phyloP scores from a whole-genome alignment of 2,113 vertebrate genomes.

The Apeltes quadracus region DNA sequence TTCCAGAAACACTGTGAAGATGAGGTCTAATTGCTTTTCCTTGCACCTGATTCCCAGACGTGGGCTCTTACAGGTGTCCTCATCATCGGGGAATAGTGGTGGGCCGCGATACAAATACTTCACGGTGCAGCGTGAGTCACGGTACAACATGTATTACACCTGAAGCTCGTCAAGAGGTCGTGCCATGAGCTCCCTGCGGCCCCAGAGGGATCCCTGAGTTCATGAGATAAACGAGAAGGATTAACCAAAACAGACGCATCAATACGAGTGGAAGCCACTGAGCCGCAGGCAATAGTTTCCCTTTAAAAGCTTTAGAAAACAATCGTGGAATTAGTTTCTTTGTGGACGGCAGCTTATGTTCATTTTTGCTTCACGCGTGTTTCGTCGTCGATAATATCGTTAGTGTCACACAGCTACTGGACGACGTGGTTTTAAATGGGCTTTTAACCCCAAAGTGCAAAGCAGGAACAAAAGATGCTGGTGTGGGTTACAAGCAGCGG shows the following conservation, averaged over 20 bases:
- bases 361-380: not conserved
- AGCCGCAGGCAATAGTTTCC: not conserved
- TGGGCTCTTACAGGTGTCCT: conserved; percentile 22
- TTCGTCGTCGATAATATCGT: conserved; percentile 2
- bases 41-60: conserved; percentile 50
- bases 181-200: conserved; percentile 10
- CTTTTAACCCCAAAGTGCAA: conserved; percentile 38
- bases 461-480: conserved; percentile 11
- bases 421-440: conserved; percentile 31
- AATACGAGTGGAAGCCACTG: not conserved
- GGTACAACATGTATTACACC: conserved; percentile 10
- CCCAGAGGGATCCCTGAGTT: conserved; percentile 1
- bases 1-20: conserved; percentile 51
- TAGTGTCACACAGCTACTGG: not conserved
- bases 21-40: conserved; percentile 53
- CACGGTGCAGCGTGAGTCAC: conserved; percentile 36
- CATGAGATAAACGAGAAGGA: conserved; percentile 4
- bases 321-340: not conserved
- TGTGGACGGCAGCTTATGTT: conserved; percentile 4
- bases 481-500: conserved; percentile 24
- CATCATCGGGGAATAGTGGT: conserved; percentile 25
- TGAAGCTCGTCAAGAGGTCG: conserved; percentile 36
- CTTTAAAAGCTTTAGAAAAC: conserved; percentile 1
- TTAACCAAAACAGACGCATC: not conserved
- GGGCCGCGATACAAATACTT: conserved; percentile 42